Percentiles rank a stretch among this genome's conserved stretches.
phyloP scores from a whole-genome alignment of 2,888 invertebrate genomes.

The Leptopilina myrica region DNA sequence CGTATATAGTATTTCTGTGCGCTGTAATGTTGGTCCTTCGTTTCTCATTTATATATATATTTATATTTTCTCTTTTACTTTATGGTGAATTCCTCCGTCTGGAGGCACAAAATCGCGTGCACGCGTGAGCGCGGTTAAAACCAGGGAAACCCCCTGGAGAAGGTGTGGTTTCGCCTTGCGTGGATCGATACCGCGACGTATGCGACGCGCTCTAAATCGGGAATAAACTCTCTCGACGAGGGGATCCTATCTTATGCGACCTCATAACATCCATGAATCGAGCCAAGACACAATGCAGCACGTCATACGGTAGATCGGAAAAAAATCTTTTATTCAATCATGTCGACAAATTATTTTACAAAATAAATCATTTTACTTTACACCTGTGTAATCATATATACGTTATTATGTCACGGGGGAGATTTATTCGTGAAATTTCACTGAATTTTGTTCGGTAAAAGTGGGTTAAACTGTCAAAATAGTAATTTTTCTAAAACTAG shows the following conservation, averaged over 20 bases:
- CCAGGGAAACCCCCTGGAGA: constrained; percentile 37
- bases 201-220: constrained; percentile 33
- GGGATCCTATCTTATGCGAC: constrained; percentile 22
- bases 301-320: neutral
- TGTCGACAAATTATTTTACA: no score
- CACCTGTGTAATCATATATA: no score
- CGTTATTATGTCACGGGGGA: no score
- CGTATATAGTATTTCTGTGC: neutral
- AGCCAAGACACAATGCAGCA: neutral
- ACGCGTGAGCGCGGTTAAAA: constrained; percentile 31
- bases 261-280: constrained; percentile 18
- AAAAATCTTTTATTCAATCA: neutral
- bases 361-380: no score
- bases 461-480: no score
- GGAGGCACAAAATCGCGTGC: constrained; percentile 17
- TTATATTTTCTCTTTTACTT: constrained; percentile 1
- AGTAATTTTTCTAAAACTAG: no score
- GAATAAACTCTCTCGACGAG: constrained; percentile 19
- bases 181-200: constrained; percentile 38
- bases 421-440: no score
- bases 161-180: constrained; percentile 36
- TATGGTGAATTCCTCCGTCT: constrained; percentile 19
- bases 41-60: neutral
- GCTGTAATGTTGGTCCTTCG: constrained; percentile 1
- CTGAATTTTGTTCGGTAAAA: no score